phyloP scores from a whole-genome alignment of 2,797 vertebrate species.

The Cephalopachus bancanus region DNA sequence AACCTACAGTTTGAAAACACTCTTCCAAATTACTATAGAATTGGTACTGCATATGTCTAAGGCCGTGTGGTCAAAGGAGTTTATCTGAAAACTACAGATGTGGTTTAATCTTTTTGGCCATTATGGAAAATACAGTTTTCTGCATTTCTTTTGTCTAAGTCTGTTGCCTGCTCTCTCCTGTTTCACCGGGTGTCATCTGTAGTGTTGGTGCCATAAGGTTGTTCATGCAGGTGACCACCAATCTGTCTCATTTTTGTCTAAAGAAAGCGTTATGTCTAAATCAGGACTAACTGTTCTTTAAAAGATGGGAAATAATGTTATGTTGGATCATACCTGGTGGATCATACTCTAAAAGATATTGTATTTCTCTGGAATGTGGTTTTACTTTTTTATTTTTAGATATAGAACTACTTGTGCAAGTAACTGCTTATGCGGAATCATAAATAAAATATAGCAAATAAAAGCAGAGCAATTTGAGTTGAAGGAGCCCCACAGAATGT shows the following conservation, averaged over 20 bases:
- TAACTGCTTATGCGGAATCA: neutral
- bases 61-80: neutral
- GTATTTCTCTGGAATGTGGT: neutral
- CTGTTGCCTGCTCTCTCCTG: neutral
- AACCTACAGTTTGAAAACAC: neutral
- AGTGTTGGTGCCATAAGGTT: neutral
- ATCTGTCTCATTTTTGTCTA: neutral
- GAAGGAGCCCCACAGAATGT: neutral
- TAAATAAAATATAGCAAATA: constrained; percentile 55
- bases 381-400: constrained; percentile 69
- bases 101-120: neutral
- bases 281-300: neutral
- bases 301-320: constrained; percentile 15
- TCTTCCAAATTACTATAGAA: neutral
- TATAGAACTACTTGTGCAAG: constrained; percentile 49
- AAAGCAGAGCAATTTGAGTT: neutral
- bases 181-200: neutral
- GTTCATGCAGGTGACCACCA: neutral
- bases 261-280: neutral
- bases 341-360: constrained; percentile 30
- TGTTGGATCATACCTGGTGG: neutral
- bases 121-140: neutral
- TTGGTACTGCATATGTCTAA: neutral
- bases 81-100: neutral
- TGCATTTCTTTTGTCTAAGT: neutral